These are phyloP conservation scores for Ochropacha duplaris DNA, from an alignment of 2,888 invertebrate genomes.

Conservation along the genomic window DNA sequence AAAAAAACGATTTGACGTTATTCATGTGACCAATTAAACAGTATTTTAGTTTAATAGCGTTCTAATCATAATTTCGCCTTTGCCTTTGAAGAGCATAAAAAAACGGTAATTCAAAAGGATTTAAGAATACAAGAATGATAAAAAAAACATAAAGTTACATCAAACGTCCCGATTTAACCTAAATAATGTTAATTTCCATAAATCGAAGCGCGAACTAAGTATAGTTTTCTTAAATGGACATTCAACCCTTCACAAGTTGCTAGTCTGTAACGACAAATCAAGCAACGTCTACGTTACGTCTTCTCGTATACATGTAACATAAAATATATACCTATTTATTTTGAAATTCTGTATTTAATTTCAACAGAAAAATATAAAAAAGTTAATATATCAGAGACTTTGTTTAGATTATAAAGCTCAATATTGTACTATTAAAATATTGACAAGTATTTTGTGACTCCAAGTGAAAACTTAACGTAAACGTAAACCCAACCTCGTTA, in stretches of 20 bases:
- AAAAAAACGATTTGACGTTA: too few relatives aligned
- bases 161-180: constrained; percentile 40
- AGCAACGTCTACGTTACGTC: constrained; percentile 26
- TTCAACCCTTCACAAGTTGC: constrained; percentile 50
- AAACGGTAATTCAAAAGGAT: neutral
- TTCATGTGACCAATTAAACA: too few relatives aligned
- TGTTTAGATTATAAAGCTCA: too few relatives aligned
- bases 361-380: too few relatives aligned
- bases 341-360: too few relatives aligned
- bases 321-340: too few relatives aligned
- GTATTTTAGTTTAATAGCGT: too few relatives aligned
- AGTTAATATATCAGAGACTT: too few relatives aligned
- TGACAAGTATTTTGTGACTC: too few relatives aligned
- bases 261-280: constrained; percentile 21
- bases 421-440: too few relatives aligned
- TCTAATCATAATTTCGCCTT: neutral
- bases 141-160: constrained; percentile 22
- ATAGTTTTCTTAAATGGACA: constrained; percentile 56
- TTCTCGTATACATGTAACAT: neutral
- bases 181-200: constrained; percentile 64
- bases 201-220: constrained; percentile 77
- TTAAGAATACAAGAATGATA: neutral
- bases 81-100: neutral
- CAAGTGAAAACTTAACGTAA: constrained; percentile 11
- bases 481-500: constrained; percentile 32